phyloP scores from a whole-genome alignment of 1,140 invertebrate genomes.

The Trichomalopsis sarcophagae region DNA sequence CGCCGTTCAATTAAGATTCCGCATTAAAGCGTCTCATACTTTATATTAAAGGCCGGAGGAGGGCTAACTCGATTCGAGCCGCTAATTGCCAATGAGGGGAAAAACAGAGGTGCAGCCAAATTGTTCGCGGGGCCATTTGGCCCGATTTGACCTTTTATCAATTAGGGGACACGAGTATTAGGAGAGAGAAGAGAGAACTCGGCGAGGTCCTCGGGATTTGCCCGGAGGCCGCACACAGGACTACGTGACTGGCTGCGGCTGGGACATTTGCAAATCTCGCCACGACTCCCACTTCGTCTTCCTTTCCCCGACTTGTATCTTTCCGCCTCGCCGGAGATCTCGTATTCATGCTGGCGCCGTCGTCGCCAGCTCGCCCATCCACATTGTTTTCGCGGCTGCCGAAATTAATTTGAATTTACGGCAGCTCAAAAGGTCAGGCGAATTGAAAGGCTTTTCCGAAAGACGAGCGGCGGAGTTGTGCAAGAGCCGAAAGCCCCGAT shows the following conservation, averaged over 20 bases:
- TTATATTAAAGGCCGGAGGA: not conserved
- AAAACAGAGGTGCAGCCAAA: not conserved
- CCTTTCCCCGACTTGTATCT: not conserved
- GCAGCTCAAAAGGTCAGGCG: too few relatives aligned
- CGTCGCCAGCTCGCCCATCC: too few relatives aligned
- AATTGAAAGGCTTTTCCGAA: not conserved
- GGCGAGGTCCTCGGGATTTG: not conserved
- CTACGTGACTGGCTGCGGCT: not conserved
- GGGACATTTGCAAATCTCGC: not conserved
- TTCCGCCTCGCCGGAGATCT: not conserved
- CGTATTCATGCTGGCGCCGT: not conserved
- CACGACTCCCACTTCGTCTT: not conserved
- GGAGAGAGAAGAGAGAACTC: not conserved
- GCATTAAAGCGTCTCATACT: constrained; percentile 20
- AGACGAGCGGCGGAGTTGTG: not conserved
- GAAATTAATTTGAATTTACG: not conserved
- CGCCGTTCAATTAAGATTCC: constrained; percentile 1
- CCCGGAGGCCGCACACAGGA: not conserved
- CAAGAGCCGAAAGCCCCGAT: not conserved
- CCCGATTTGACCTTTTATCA: too few relatives aligned
- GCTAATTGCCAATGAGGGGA: not conserved
- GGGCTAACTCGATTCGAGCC: constrained; percentile 12
- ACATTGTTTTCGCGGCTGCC: not conserved
- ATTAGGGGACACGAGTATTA: not conserved
- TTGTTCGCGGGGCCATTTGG: not conserved